phyloP scores from a whole-genome alignment of 2,888 invertebrate species.

The Anaspis maculata region DNA sequence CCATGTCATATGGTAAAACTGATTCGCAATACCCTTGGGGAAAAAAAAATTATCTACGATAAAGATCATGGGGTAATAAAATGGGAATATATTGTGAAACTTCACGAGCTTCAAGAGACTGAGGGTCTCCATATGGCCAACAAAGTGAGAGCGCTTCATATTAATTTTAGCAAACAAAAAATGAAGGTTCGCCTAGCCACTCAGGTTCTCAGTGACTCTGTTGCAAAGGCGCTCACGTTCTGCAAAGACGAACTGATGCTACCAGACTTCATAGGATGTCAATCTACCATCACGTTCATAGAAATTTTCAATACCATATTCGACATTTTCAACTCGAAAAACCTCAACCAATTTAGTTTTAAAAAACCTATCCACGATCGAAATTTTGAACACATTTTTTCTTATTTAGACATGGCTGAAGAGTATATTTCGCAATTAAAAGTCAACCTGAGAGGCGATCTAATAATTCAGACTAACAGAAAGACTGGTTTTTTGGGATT shows the following conservation, averaged over 20 bases:
- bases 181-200: constrained; percentile 8
- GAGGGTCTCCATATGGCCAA: constrained; percentile 11
- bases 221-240: constrained; percentile 2
- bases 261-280: constrained; percentile 1
- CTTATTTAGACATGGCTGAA: too few relatives aligned
- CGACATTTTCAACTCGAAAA: constrained; percentile 6
- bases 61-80: constrained; percentile 6
- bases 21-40: constrained; percentile 23
- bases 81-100: constrained; percentile 9
- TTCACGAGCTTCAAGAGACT: constrained; percentile 7
- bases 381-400: too few relatives aligned
- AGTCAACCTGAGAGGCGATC: background rate
- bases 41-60: constrained; percentile 12
- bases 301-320: constrained; percentile 5
- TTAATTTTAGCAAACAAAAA: constrained; percentile 8
- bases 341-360: too few relatives aligned
- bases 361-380: too few relatives aligned
- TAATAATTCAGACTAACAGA: constrained; percentile 1
- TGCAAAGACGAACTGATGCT: constrained; percentile 1
- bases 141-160: constrained; percentile 8
- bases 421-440: background rate
- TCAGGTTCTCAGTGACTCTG: constrained; percentile 4
- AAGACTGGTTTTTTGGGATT: constrained; percentile 15
- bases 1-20: constrained; percentile 23
- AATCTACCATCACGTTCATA: constrained; percentile 2